phyloP scores from a whole-genome alignment of 1,140 invertebrate genomes.

The Diorhabda carinulata region DNA sequence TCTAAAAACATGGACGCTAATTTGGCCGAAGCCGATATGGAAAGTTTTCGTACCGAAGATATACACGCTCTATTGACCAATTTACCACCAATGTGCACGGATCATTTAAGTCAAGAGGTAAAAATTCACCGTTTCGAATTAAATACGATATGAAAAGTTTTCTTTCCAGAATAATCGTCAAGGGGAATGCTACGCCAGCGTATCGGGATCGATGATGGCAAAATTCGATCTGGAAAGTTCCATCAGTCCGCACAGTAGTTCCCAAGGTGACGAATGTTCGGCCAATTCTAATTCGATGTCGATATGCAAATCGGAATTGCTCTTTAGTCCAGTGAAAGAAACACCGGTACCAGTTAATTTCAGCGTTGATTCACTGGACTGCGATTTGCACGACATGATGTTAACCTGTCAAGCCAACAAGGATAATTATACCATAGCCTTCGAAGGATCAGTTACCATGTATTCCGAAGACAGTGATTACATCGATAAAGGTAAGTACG shows the following conservation, averaged over 20 bases:
- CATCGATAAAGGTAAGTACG: constrained; percentile 56
- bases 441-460: constrained; percentile 82
- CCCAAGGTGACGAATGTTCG: constrained; percentile 70
- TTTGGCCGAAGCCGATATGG: constrained; percentile 91
- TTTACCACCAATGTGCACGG: constrained; percentile 64
- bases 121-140: constrained; percentile 1
- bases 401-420: constrained; percentile 87
- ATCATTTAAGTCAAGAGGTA: constrained; percentile 51
- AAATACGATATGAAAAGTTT: constrained; percentile 23
- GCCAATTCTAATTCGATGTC: constrained; percentile 74
- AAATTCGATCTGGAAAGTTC: constrained; percentile 75
- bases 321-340: constrained; percentile 90
- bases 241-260: constrained; percentile 66
- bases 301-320: constrained; percentile 81
- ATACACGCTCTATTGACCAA: constrained; percentile 81
- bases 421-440: constrained; percentile 92
- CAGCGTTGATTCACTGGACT: constrained; percentile 86
- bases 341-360: constrained; percentile 68
- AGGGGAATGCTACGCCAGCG: constrained; percentile 77
- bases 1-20: constrained; percentile 86
- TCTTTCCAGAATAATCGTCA: constrained; percentile 55
- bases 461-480: constrained; percentile 81
- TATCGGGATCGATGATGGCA: constrained; percentile 75
- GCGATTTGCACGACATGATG: constrained; percentile 78
- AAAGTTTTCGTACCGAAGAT: constrained; percentile 86